Percentiles rank a stretch among this genome's conserved stretches.
Evolutionary conservation across 2,797 vertebrate genomes (phyloP).

Genomic region (Paramormyrops hopkinsi): DNA sequence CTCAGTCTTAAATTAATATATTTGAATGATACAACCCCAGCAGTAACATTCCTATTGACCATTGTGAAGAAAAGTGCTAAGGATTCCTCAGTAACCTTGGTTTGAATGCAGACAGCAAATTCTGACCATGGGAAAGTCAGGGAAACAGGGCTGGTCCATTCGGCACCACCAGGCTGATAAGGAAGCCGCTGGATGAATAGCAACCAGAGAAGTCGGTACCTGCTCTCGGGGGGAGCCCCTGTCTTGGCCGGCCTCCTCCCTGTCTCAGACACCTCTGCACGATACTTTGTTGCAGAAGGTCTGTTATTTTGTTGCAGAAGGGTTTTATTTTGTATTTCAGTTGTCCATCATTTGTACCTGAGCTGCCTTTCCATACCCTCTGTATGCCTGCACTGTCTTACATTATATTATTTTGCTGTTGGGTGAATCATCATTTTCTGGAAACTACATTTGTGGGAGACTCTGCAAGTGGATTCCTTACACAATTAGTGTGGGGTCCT

Average conservation of each 20-base stretch:
- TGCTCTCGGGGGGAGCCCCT: background rate
- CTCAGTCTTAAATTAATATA: background rate
- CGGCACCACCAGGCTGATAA: background rate
- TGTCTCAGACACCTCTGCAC: background rate
- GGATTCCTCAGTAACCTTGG: background rate
- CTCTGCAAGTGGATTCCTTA: background rate
- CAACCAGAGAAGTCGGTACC: background rate
- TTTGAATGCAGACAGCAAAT: background rate
- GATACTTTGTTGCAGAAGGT: background rate
- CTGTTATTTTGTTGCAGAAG: background rate
- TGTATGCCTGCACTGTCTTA: background rate
- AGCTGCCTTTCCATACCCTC: background rate
- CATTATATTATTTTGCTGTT: background rate
- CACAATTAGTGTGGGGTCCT: background rate
- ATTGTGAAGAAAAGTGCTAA: background rate
- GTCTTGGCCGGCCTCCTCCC: background rate
- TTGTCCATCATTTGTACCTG: background rate
- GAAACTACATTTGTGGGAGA: background rate
- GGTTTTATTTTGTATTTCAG: background rate
- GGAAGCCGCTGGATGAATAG: background rate
- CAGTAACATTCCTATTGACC: background rate
- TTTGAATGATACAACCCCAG: background rate
- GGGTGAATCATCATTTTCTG: background rate
- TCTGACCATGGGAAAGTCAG: background rate
- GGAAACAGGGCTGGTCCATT: background rate